Evolutionary conservation across 2,797 vertebrate species (phyloP), one percentile per base, ranked within the genome.

Genomic region (Ibycter americanus): DNA sequence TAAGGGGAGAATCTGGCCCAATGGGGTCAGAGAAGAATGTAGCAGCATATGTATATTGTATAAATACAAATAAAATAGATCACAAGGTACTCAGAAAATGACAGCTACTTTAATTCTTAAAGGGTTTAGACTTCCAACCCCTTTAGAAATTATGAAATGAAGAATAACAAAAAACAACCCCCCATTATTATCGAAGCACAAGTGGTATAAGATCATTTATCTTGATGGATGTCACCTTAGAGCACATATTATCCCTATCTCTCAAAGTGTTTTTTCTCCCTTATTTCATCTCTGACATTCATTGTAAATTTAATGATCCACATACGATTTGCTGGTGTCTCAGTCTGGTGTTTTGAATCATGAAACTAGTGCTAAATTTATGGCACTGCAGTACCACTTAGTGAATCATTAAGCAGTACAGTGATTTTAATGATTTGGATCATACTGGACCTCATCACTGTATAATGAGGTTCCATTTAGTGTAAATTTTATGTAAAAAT

Each of bases 261-360:
- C 97, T 98, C 98, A 98, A 98, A 98, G 98, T 98, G 97, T 98
- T 98, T 98, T 98, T 98, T 98, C 96, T 97, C 98, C 98, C 97
- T 98, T 98, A 98, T 98, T 98, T 98, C 98, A 98, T 98, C 98
- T 98, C 97, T 98, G 98, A 98, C 98, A 98, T 98, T 98, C 98
- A 98, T 98, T 98, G 98, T 98, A 98, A 98, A 98, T 98, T 98
- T 98, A 98, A 98, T 98, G 98, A 98, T 98, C 98, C 98, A 98
- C 98, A 98, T 98, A 98, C 98, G 97, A 98, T 98, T 98, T 98
- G 98, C 98, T 98, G 97, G 98, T 98, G 98, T 98, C 98, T 98
- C 97, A 98, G 97, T 96, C 98, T 98, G 97, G 97, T 98, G 98
- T 98, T 98, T 98, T 98, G 97, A 98, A 98, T 98, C 98, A 98